phyloP scores from a whole-genome alignment of 2,888 invertebrate species.

The Dusona sp. region DNA sequence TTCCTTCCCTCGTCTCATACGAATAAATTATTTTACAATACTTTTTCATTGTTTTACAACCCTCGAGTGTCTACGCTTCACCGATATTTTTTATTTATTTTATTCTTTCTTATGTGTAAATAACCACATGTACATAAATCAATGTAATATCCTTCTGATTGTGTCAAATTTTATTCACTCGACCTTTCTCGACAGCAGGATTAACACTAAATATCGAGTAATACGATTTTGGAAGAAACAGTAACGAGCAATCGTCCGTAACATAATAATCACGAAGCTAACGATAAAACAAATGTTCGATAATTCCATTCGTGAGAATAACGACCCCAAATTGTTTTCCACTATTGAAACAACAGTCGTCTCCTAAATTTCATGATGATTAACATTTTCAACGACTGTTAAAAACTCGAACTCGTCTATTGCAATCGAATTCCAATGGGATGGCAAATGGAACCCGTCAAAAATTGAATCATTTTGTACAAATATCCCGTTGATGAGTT shows the following conservation, averaged over 20 bases:
- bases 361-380: background rate
- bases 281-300: background rate
- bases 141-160: background rate
- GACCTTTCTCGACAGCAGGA: background rate
- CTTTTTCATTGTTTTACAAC: slow-evolving; percentile 7
- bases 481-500: slow-evolving; percentile 47
- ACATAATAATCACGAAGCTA: background rate
- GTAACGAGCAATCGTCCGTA: background rate
- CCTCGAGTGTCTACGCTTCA: background rate
- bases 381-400: background rate
- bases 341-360: background rate
- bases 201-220: background rate
- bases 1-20: slow-evolving; percentile 24
- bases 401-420: background rate
- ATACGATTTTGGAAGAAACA: background rate
- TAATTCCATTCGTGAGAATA: background rate
- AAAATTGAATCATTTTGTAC: slow-evolving; percentile 29
- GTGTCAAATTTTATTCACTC: background rate
- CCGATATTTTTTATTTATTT: slow-evolving; percentile 17
- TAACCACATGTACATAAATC: background rate
- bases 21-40: slow-evolving; percentile 63
- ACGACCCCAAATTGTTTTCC: background rate
- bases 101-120: slow-evolving; percentile 6
- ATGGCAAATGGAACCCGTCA: background rate
- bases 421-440: background rate